phyloP scores from a whole-genome alignment of 1,140 invertebrate species.

The Hetaerina americana region DNA sequence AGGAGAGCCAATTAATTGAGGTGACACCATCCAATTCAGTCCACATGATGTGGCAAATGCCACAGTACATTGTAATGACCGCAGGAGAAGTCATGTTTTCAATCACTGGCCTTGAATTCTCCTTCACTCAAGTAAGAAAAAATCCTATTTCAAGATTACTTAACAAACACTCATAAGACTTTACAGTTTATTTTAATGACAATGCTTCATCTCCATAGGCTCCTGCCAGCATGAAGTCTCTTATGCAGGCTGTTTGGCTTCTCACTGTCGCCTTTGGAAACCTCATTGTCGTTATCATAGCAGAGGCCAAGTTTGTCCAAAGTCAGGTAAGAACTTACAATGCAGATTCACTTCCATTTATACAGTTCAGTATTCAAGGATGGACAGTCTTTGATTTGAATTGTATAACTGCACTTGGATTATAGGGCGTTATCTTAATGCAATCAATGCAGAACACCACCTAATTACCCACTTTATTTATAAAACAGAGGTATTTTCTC shows the following conservation, averaged over 20 bases:
- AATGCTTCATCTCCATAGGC: conserved; percentile 45
- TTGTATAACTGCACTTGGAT: too few species aligned
- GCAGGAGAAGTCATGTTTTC: conserved; percentile 78
- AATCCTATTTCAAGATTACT: not conserved
- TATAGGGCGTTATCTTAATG: too few species aligned
- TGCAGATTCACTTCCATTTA: not conserved
- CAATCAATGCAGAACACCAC: too few species aligned
- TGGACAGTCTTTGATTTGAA: too few species aligned
- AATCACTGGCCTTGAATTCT: conserved; percentile 82
- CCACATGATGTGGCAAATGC: conserved; percentile 70
- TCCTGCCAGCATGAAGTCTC: conserved; percentile 82
- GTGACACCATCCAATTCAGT: conserved; percentile 54
- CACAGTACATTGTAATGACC: conserved; percentile 78
- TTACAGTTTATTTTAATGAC: not conserved
- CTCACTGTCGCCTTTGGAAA: conserved; percentile 85
- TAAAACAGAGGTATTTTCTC: too few species aligned
- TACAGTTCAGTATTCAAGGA: too few species aligned
- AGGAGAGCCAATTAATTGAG: conserved; percentile 6
- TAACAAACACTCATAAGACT: not conserved
- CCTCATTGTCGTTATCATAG: conserved; percentile 75
- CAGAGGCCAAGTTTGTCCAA: conserved; percentile 48
- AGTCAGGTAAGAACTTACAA: conserved; percentile 37
- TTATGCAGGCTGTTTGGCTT: conserved; percentile 80
- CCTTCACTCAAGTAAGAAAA: conserved; percentile 50
- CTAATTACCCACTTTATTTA: too few species aligned